phyloP scores from a whole-genome alignment of 2,113 vertebrate species.

The Sinocyclocheilus rhinocerous region DNA sequence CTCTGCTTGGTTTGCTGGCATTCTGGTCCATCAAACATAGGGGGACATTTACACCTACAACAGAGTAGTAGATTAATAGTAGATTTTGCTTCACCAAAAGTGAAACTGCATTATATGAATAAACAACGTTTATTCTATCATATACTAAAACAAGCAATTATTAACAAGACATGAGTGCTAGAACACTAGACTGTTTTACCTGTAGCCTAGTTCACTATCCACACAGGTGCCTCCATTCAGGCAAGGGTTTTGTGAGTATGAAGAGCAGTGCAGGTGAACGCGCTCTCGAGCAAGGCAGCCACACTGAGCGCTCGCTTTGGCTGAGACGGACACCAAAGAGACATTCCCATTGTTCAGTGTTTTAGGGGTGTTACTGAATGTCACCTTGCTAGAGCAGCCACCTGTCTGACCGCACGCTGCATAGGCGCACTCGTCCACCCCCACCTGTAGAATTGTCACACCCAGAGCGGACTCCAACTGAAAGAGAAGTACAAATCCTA shows the following conservation, averaged over 20 bases:
- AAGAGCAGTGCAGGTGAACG: constrained; percentile 78
- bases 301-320: constrained; percentile 71
- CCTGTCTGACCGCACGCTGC: constrained; percentile 76
- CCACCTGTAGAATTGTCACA: constrained; percentile 79
- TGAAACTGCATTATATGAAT: neutral
- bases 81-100: neutral
- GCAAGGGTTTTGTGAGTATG: constrained; percentile 79
- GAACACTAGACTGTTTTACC: constrained; percentile 65
- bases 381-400: constrained; percentile 77
- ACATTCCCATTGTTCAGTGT: constrained; percentile 73
- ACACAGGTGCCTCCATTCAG: constrained; percentile 83
- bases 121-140: neutral
- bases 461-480: constrained; percentile 83
- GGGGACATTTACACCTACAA: constrained; percentile 81
- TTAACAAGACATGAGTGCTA: neutral
- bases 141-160: neutral
- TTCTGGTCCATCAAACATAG: constrained; percentile 83
- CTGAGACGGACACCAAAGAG: constrained; percentile 80
- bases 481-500: constrained; percentile 17
- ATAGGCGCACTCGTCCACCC: constrained; percentile 79
- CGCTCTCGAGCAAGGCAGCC: constrained; percentile 79
- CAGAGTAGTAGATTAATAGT: neutral
- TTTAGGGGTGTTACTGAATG: constrained; percentile 72
- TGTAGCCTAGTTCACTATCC: constrained; percentile 83
- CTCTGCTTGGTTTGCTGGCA: constrained; percentile 88